Conservation (phyloP, 2,113 vertebrate genomes). For the Cygnus buccinator region DNA sequence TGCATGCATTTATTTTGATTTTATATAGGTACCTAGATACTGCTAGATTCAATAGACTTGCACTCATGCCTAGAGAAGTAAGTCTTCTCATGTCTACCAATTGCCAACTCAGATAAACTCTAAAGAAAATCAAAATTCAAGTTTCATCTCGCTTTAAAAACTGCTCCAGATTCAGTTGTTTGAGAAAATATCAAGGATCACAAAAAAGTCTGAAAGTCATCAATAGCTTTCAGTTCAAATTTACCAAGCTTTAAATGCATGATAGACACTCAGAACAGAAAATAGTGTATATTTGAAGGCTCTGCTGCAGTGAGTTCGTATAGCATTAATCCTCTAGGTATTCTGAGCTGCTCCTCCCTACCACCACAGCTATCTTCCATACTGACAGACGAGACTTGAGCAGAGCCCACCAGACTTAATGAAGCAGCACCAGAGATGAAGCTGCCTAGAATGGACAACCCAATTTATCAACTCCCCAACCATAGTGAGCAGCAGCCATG, state of each 20-base stretch:
- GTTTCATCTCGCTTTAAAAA: not conserved
- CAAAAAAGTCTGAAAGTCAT: not conserved
- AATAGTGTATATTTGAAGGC: not conserved
- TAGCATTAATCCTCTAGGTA: not conserved
- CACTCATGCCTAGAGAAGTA: not conserved
- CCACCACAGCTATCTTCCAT: not conserved
- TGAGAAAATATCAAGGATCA: not conserved
- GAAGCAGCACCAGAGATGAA: not conserved
- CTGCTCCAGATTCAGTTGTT: not conserved
- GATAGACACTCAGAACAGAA: not conserved
- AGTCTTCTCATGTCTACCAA: not conserved
- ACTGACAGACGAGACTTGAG: not conserved
- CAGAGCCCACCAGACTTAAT: not conserved
- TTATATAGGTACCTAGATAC: not conserved
- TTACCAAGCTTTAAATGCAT: not conserved
- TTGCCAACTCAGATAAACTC: not conserved
- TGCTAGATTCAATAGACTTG: not conserved
- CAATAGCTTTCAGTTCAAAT: not conserved
- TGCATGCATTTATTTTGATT: constrained; percentile 39
- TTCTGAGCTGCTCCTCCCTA: not conserved
- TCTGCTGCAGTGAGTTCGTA: not conserved
- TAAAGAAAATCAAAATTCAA: not conserved
- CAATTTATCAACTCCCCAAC: not conserved
- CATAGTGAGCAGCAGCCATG: not conserved
- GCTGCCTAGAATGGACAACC: not conserved